Evolutionary conservation across 1,140 invertebrate species (phyloP), one percentile per base, ranked within the genome.

Genomic region (Tachypleus tridentatus): DNA sequence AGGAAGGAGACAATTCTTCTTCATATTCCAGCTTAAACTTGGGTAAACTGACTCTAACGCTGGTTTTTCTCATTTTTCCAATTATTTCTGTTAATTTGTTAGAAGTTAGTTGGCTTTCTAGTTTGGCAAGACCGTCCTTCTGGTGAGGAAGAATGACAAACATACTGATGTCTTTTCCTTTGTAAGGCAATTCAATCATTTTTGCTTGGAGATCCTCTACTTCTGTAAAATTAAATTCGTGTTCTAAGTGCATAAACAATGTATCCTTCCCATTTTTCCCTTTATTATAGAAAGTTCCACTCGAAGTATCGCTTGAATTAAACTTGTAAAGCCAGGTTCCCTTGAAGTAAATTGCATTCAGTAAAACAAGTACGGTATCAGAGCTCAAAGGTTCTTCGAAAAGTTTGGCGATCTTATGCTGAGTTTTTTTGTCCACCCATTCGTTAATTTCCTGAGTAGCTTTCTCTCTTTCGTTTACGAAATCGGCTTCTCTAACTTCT

Each of bases 211-310:
- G 81, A 5, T 83, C 80, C 0, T 79, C 73, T 64, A 83, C 73
- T 61, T 78, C 77, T 3, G 87, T 82, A 71, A 87, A 81, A 75
- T 85, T 84, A 75, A 93, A 93, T 50, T 80, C 83, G 57, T 85
- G 85, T 72, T 89, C 88, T 68, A 91, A 85, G 58, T 82, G 83
- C 91, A 95, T 95, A 5, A 83, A 85, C 29, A 80, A 73, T 0
- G 84, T 83, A 2, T 84, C 81, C 67, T 87, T 87, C 77, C 94
- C 93, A 49, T 64, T 11, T 0, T 10, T 11, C 8, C 60, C 63
- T 3, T 66, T 70, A 9, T 50, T 62, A 4, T 60, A 70, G 63
- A 74, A 74, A 51, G 64, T 7, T 58, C 61, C 52, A 4, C 49
- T 8, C 3, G 49, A 11, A 51, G 72, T 73, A n/a, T 51, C 5